phyloP scores from a whole-genome alignment of 1,140 invertebrate genomes.

The Drosophila arizonae region DNA sequence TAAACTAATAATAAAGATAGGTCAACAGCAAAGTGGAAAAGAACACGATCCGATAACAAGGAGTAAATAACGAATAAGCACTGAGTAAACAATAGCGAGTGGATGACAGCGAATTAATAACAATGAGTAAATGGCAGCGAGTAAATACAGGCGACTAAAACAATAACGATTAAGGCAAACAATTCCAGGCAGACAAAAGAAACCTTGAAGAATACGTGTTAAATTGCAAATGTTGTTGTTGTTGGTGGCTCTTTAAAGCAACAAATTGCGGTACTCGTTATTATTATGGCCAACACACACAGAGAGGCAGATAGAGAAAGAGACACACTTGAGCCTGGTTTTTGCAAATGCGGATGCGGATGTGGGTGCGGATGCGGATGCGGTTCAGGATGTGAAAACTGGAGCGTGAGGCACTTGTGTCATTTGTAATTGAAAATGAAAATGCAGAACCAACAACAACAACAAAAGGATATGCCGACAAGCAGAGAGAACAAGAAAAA shows the following conservation, averaged over 20 bases:
- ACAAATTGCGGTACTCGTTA: slow-evolving; percentile 76
- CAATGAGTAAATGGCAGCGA: not conserved
- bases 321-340: slow-evolving; percentile 13
- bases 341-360: not conserved
- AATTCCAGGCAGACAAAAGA: not conserved
- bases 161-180: slow-evolving; percentile 1
- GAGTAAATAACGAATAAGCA: too few species aligned
- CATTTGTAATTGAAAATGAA: slow-evolving; percentile 82
- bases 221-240: slow-evolving; percentile 57
- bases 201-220: slow-evolving; percentile 56
- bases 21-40: too few species aligned
- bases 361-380: slow-evolving; percentile 2
- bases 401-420: slow-evolving; percentile 79
- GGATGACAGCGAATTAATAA: too few species aligned
- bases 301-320: slow-evolving; percentile 5
- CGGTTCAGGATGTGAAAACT: slow-evolving; percentile 46
- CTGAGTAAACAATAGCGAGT: too few species aligned
- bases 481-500: slow-evolving; percentile 30
- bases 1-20: too few species aligned
- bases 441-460: slow-evolving; percentile 59
- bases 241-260: slow-evolving; percentile 42
- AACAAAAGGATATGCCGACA: slow-evolving; percentile 45
- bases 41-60: too few species aligned
- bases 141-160: slow-evolving; percentile 9
- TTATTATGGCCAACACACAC: slow-evolving; percentile 51